Percentiles rank a stretch among this genome's conserved stretches.
These are phyloP conservation scores for Plagiodera versicolora DNA, from an alignment of 2,888 invertebrate species.

Conservation along the genomic window DNA sequence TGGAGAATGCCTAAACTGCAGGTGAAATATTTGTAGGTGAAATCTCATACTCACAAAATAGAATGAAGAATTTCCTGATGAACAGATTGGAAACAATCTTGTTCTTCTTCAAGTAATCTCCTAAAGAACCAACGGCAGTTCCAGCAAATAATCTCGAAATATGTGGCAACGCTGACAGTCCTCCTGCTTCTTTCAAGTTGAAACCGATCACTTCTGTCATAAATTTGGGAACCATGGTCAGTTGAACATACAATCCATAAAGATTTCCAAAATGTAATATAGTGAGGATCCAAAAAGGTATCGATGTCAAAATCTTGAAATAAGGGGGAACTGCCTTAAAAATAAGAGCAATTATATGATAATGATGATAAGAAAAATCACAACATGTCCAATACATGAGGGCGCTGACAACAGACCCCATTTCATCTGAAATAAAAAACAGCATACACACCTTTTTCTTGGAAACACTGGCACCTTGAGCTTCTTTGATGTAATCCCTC, in stretches of 20 bases:
- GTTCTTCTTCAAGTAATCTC: conserved; percentile 37
- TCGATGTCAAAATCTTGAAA: conserved; percentile 30
- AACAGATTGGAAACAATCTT: conserved; percentile 31
- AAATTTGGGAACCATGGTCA: conserved; percentile 37
- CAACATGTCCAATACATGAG: too few species aligned
- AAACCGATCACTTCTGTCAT: conserved; percentile 38
- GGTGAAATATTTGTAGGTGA: too few species aligned
- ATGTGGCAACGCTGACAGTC: conserved; percentile 41
- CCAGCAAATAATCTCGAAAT: conserved; percentile 39
- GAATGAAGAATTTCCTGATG: conserved; percentile 38
- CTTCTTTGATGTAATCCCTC: conserved; percentile 60
- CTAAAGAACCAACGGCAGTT: conserved; percentile 37
- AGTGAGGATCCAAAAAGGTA: conserved; percentile 37
- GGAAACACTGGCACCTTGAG: conserved; percentile 37
- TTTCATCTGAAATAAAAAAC: too few species aligned
- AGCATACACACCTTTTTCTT: conserved; percentile 42
- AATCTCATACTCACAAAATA: conserved; percentile 45
- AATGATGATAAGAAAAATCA: too few species aligned
- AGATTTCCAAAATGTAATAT: conserved; percentile 39
- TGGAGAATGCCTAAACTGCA: too few species aligned
- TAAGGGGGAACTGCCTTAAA: conserved; percentile 37
- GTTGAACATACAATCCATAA: conserved; percentile 37
- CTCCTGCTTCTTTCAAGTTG: conserved; percentile 39
- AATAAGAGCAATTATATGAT: too few species aligned
- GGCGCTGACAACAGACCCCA: too few species aligned